These are phyloP conservation scores for Aldrovandia affinis DNA, from an alignment of 2,797 vertebrate genomes.

Conservation along the genomic window DNA sequence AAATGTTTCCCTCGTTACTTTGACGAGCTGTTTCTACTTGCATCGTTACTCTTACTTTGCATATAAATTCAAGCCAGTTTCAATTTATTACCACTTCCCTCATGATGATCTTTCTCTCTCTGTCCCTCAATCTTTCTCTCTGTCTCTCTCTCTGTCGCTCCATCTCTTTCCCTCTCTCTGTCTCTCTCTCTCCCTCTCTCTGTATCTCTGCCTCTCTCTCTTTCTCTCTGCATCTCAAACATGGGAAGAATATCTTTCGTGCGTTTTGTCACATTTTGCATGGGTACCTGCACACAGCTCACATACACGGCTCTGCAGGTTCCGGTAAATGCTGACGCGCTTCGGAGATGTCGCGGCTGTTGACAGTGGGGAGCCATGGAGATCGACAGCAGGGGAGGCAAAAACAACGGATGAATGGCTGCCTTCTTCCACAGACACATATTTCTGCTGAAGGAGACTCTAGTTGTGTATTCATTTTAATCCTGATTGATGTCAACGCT, in stretches of 20 bases:
- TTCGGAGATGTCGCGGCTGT: background rate
- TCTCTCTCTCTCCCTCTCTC: background rate
- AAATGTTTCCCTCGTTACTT: background rate
- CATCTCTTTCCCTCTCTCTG: background rate
- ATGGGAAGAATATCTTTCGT: background rate
- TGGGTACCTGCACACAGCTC: background rate
- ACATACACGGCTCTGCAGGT: background rate
- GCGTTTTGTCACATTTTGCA: background rate
- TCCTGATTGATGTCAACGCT: background rate
- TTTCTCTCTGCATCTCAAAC: background rate
- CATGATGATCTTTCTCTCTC: background rate
- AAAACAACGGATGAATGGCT: background rate
- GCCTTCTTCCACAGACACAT: background rate
- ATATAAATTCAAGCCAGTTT: background rate
- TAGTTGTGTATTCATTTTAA: background rate
- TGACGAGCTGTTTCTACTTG: constrained; percentile 4
- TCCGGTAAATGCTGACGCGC: background rate
- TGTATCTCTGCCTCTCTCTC: too few species aligned
- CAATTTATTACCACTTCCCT: background rate
- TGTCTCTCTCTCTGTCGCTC: too few species aligned
- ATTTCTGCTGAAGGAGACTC: constrained; percentile 1
- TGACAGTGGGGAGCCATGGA: background rate
- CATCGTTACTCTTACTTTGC: background rate
- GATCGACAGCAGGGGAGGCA: background rate
- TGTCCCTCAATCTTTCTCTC: too few species aligned